Evolutionary conservation across 92 coral and sea anemone species (phyloP), one percentile per base, ranked within the genome.

Genomic region (Porites divaricata): DNA sequence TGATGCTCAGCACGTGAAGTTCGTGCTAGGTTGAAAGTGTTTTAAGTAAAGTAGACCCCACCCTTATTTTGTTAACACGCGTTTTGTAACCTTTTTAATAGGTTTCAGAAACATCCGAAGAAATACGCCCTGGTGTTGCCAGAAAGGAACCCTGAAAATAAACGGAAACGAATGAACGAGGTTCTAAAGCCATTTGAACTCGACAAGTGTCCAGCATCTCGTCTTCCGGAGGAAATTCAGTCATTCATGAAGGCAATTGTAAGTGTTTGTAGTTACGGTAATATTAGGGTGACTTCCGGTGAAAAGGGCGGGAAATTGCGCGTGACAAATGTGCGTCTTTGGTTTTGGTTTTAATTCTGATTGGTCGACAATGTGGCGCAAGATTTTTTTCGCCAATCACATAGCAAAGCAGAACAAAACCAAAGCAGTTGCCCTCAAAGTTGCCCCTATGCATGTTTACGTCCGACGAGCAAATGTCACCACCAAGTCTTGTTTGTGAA

Each of bases 91-190:
- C 59, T 5, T 25, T 50, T 64, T 19, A 4, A 79, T 48, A 94
- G 98, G 24, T 94, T 94, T 67, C 71, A 82, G 83, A 94, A 94
- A 75, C 84, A 83, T 76, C 98, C 95, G 51, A 94, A 90, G 95
- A 94, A 94, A 76, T 94, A 94, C 82, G 93, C 91, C 45, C 72
- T 94, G 25, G 95, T 94, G 72, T 66, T 87, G n/a, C 98, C 95
- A 2, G 98, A 94, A 72, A 79, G 89, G 66, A 94, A 94, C 80
- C 98, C 98, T 2, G 95, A 94, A 83, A 90, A 85, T 57, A 89
- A 81, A 81, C 90, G 90, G 15, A 89, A 85, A 77, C 92, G 80
- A 41, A 72, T 79, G 62, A 78, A 68, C 15, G 95, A 94, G 72
- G 88, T 94, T 11, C 92, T 94, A 9, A 94, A 92, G 50, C 98